Conservation (phyloP, 2,113 vertebrate genomes). For the Lagopus muta region DNA sequence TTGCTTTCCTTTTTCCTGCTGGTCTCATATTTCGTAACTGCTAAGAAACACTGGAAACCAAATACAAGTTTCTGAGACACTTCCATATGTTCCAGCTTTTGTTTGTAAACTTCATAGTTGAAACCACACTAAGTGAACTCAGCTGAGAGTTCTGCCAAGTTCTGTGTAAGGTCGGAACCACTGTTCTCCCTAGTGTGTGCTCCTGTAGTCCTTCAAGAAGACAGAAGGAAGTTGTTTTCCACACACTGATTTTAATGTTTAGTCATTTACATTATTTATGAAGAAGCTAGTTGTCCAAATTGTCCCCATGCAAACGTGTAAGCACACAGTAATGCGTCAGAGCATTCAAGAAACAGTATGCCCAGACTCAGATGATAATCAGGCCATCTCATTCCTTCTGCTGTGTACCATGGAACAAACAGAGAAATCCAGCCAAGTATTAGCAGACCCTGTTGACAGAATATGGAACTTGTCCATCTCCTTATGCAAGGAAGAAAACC, state of each 20-base stretch:
- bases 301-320: neutral
- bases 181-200: fast-evolving
- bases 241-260: neutral
- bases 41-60: neutral
- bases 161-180: neutral
- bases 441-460: neutral
- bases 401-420: neutral
- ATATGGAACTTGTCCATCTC: neutral
- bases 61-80: neutral
- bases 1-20: neutral
- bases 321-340: neutral
- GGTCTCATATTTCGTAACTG: neutral
- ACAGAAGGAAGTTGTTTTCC: neutral
- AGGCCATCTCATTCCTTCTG: neutral
- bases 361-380: neutral
- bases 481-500: neutral
- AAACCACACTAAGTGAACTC: conserved; percentile 9
- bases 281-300: neutral
- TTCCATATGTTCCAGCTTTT: conserved; percentile 8
- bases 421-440: neutral
- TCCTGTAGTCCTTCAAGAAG: neutral
- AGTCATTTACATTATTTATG: neutral
- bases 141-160: neutral
- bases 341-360: neutral
- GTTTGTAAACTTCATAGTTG: conserved; percentile 19